Base-by-base conservation (phyloP, 30 jellyfish, hydroid and myxozoan genomes). In the Turritopsis dohrnii region DNA sequence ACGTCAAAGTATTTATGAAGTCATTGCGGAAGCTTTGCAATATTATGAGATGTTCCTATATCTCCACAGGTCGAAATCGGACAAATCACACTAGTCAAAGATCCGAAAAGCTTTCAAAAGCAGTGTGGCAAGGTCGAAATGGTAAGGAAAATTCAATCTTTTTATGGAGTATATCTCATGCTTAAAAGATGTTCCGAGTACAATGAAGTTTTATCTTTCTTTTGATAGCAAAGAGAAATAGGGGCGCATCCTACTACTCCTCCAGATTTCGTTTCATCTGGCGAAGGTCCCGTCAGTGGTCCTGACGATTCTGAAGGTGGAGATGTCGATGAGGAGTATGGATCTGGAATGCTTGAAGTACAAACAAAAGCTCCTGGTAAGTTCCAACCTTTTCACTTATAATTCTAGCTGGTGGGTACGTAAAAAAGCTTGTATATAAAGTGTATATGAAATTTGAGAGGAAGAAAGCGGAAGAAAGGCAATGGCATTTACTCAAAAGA, bases 261-360 rank as follows among this genome's bases (percentile, higher is more conserved):
- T 41, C 13, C 60, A 41, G 60, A 41, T 3, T 41, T 41, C 60
- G 60, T 41, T 41, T 41, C 60, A 41, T 20, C 66, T 29, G 86
- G 72, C 7, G 60, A 84, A 60, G 85, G 80, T 20, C 71, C 52
- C 26, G 77, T 72, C 18, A 65, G 79, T 1, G 91, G 69, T 30
- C 76, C 96, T 22, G 86, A 89, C 72, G 96, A 89, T 41, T 65
- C 53, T 71, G 92, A 72, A 29, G 80, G 71, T 28, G 29, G 53
- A 5, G 66, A 80, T 27, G 80, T 79, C 28, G 96, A 83, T 23
- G 92, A 72, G 72, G 96, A 84, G 23, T 28, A 54, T 52, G 96
- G 96, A 4, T 88, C 96, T 53, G 96, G 96, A 9, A 71, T 65
- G 76, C 87, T 86, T 69, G 80, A 23, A 86, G 21, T 13, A 20